phyloP scores from a whole-genome alignment of 2,888 invertebrate species.

The Lycophotia porphyrea region DNA sequence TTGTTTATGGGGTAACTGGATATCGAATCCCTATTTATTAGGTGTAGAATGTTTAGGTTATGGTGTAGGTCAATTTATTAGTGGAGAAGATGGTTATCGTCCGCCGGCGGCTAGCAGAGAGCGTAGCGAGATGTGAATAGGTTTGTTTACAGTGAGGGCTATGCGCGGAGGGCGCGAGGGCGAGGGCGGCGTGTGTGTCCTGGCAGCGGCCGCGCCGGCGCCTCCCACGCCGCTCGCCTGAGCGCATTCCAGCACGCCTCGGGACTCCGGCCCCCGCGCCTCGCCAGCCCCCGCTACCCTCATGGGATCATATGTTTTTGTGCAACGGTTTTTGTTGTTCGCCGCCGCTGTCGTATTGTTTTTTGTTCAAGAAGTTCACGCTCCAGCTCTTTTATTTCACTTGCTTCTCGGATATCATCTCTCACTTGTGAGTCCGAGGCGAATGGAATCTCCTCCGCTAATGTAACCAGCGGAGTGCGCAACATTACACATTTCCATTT shows the following conservation, averaged over 20 bases:
- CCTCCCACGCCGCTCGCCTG: constrained; percentile 89
- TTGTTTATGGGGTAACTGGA: constrained; percentile 53
- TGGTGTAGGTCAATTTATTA: constrained; percentile 62
- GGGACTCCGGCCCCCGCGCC: constrained; percentile 78
- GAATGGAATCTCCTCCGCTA: constrained; percentile 59
- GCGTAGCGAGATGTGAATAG: constrained; percentile 81
- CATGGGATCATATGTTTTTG: constrained; percentile 90
- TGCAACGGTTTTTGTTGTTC: constrained; percentile 91
- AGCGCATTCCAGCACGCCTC: constrained; percentile 90
- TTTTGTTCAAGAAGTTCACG: constrained; percentile 87
- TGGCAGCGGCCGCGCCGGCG: constrained; percentile 77
- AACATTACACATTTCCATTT: constrained; percentile 50
- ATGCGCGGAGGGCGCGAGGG: constrained; percentile 67
- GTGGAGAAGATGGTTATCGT: constrained; percentile 65
- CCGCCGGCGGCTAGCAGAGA: constrained; percentile 66
- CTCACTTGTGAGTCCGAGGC: constrained; percentile 70
- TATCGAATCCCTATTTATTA: constrained; percentile 58
- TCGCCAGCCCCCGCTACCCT: constrained; percentile 80
- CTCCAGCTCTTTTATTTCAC: constrained; percentile 87
- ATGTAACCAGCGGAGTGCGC: constrained; percentile 34
- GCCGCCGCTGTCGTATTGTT: constrained; percentile 87
- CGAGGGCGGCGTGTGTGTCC: constrained; percentile 81
- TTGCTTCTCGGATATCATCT: constrained; percentile 84
- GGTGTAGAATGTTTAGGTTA: constrained; percentile 51
- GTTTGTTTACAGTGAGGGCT: constrained; percentile 87